Evolutionary conservation across 2,888 invertebrate genomes (phyloP).

Genomic region (Brachyopa scutellaris): DNA sequence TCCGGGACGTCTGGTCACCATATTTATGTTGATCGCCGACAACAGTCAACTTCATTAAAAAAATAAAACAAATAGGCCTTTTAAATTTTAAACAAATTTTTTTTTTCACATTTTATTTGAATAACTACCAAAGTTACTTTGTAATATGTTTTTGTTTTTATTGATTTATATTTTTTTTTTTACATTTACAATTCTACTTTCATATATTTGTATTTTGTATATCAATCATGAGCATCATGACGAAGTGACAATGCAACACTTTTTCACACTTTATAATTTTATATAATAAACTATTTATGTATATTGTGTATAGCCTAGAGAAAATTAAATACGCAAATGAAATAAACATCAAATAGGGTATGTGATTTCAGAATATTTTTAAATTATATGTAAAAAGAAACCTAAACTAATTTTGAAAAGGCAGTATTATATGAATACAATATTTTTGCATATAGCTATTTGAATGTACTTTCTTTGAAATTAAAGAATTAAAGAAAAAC

Average conservation of each 20-base stretch:
- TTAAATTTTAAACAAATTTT: constrained; percentile 55
- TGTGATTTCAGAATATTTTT: constrained; percentile 51
- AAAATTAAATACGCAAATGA: constrained; percentile 63
- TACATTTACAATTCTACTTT: constrained; percentile 62
- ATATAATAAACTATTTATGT: constrained; percentile 58
- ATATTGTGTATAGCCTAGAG: constrained; percentile 52
- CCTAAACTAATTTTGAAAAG: constrained; percentile 41
- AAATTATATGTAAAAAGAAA: constrained; percentile 28
- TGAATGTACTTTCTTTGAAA: too few species aligned
- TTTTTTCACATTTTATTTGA: constrained; percentile 64
- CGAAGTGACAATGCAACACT: constrained; percentile 36
- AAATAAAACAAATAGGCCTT: constrained; percentile 9
- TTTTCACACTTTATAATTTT: constrained; percentile 56
- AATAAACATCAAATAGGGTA: constrained; percentile 22
- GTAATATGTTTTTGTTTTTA: too few species aligned
- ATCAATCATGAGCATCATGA: constrained; percentile 50
- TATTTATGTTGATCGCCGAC: too few species aligned
- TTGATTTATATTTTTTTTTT: too few species aligned
- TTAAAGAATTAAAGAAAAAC: constrained; percentile 1
- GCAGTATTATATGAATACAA: constrained; percentile 60
- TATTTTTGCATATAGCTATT: constrained; percentile 37
- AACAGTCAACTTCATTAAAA: too few species aligned
- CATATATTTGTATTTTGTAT: constrained; percentile 10
- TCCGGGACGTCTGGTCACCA: too few species aligned
- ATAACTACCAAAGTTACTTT: constrained; percentile 61